Evolutionary conservation across 2,113 vertebrate species (phyloP).

Genomic region (Boulengerochromis microlepis): DNA sequence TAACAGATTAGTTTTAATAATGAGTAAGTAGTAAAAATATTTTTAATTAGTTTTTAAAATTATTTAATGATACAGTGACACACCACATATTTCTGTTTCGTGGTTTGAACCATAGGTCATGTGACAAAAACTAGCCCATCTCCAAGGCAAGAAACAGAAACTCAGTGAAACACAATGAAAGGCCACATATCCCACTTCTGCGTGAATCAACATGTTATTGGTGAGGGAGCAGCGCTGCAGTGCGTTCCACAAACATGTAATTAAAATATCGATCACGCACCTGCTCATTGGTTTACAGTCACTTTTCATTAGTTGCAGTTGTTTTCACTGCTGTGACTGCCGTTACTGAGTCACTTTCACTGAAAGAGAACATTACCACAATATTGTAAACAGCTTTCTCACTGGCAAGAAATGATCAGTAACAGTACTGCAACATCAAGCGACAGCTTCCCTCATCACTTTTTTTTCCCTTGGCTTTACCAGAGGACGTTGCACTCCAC

Average conservation of each 20-base stretch:
- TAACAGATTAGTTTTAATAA: background rate
- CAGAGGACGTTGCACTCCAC: constrained; percentile 39
- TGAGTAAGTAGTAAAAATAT: background rate
- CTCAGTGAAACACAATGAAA: background rate
- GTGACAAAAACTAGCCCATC: background rate
- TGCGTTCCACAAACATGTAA: constrained; percentile 81
- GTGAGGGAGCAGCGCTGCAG: background rate
- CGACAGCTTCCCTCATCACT: background rate
- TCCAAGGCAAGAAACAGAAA: background rate
- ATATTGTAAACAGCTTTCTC: background rate
- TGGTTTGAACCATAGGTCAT: background rate
- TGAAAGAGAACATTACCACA: constrained; percentile 71
- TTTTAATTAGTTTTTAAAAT: background rate
- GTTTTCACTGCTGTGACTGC: constrained; percentile 6
- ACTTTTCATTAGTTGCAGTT: constrained; percentile 81
- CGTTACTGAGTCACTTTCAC: constrained; percentile 75
- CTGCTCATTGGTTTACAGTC: constrained; percentile 84
- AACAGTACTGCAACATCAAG: constrained; percentile 19
- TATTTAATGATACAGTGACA: background rate
- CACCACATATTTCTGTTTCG: background rate
- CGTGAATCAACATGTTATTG: background rate
- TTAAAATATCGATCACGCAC: constrained; percentile 90
- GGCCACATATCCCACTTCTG: background rate
- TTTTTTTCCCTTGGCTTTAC: constrained; percentile 9
- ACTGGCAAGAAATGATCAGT: background rate